phyloP scores from a whole-genome alignment of 2,113 vertebrate genomes.

The Malurus cyaneus region DNA sequence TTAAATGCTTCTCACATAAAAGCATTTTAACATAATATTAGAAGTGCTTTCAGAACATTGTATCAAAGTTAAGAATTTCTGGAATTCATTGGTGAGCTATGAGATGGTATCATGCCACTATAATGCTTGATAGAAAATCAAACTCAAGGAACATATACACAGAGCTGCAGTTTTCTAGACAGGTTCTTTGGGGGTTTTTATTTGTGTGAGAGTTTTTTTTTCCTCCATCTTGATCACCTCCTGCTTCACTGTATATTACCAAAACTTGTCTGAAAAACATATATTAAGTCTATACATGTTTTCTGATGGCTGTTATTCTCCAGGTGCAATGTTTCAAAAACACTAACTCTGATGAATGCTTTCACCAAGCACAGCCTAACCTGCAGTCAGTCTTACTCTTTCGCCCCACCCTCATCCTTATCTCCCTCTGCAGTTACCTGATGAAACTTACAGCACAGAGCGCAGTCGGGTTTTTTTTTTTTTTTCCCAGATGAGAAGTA shows the following conservation, averaged over 20 bases:
- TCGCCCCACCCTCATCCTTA: not conserved
- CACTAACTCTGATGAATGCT: not conserved
- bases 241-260: not conserved
- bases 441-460: not conserved
- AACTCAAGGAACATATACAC: not conserved
- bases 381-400: not conserved
- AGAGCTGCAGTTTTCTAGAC: not conserved
- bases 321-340: not conserved
- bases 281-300: not conserved
- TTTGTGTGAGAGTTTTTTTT: accelerated
- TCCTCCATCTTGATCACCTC: not conserved
- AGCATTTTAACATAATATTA: not conserved
- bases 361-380: not conserved
- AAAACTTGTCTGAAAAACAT: not conserved
- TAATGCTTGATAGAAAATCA: not conserved
- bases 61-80: not conserved
- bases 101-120: not conserved
- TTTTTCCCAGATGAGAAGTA: not conserved
- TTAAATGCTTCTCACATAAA: not conserved
- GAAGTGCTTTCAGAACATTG: not conserved
- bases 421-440: no score
- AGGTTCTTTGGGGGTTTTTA: accelerated
- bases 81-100: not conserved
- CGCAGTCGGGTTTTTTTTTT: not conserved
- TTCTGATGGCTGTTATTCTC: not conserved